phyloP scores from a whole-genome alignment of 2,888 invertebrate species.

The Lithophane socia region DNA sequence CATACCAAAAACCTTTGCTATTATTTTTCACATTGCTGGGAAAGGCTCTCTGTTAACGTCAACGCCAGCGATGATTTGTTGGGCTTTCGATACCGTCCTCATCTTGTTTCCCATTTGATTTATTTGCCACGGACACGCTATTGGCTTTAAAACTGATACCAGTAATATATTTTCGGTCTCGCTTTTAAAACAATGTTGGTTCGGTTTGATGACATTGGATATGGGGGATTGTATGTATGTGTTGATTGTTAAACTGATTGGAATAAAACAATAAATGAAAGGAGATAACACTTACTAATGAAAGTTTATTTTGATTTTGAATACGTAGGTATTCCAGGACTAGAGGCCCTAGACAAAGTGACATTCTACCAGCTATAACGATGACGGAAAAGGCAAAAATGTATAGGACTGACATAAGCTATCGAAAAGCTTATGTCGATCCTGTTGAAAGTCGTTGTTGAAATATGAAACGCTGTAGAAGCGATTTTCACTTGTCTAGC shows the following conservation, averaged over 20 bases:
- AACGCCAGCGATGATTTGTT: slow-evolving; percentile 71
- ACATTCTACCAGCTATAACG: no score
- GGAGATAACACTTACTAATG: background rate
- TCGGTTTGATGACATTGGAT: slow-evolving; percentile 31
- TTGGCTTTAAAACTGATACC: slow-evolving; percentile 63
- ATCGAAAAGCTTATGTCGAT: no score
- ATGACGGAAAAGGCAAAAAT: no score
- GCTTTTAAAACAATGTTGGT: slow-evolving; percentile 53
- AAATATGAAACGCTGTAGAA: no score
- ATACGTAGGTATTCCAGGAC: background rate
- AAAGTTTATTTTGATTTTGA: background rate
- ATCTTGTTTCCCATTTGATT: slow-evolving; percentile 71
- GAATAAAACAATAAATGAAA: background rate
- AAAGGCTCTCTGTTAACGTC: slow-evolving; percentile 59
- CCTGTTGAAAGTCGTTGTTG: no score
- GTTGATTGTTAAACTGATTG: slow-evolving; percentile 2
- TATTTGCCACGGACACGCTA: slow-evolving; percentile 64
- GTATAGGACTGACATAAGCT: no score
- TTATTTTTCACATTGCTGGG: slow-evolving; percentile 47
- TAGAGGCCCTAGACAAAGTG: no score
- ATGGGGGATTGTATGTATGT: background rate
- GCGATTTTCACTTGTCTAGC: no score
- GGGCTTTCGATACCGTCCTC: slow-evolving; percentile 68
- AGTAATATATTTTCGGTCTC: slow-evolving; percentile 47
- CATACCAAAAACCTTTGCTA: slow-evolving; percentile 19